Conservation (phyloP, 2,113 vertebrate genomes). For the Neogale vison region DNA sequence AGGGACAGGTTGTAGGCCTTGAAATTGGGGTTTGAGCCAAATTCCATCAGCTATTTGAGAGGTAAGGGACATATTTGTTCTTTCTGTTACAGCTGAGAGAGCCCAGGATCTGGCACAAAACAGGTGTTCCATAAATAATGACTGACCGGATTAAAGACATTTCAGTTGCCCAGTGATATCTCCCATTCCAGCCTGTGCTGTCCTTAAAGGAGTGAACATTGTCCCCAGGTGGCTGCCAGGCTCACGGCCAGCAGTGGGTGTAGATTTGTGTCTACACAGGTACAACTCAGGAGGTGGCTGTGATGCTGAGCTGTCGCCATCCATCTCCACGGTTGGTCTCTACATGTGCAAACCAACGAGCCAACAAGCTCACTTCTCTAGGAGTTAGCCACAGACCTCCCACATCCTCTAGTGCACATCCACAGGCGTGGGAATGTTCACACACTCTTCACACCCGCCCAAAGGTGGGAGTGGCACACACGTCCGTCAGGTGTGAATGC, state of each 20-base stretch:
- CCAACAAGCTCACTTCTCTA: neutral
- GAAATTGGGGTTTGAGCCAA: neutral
- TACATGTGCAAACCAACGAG: rapidly evolving
- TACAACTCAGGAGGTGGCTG: neutral
- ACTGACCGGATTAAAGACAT: neutral
- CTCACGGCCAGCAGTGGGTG: neutral
- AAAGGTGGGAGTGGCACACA: neutral
- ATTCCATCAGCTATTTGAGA: neutral
- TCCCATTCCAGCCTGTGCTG: neutral
- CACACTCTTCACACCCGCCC: too few relatives aligned
- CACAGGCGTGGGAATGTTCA: rapidly evolving
- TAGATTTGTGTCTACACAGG: neutral
- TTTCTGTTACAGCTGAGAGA: neutral
- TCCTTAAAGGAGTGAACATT: neutral
- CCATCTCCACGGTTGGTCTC: too few relatives aligned
- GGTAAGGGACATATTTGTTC: neutral
- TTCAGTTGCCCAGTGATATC: neutral
- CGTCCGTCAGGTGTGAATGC: neutral
- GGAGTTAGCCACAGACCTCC: neutral
- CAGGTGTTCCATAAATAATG: neutral
- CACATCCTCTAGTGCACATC: rapidly evolving
- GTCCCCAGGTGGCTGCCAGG: neutral
- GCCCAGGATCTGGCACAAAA: neutral
- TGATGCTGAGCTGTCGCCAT: neutral
- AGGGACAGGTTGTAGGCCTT: neutral